These are phyloP conservation scores for Gryllus longicercus DNA, from an alignment of 2,888 invertebrate genomes.

Conservation along the genomic window DNA sequence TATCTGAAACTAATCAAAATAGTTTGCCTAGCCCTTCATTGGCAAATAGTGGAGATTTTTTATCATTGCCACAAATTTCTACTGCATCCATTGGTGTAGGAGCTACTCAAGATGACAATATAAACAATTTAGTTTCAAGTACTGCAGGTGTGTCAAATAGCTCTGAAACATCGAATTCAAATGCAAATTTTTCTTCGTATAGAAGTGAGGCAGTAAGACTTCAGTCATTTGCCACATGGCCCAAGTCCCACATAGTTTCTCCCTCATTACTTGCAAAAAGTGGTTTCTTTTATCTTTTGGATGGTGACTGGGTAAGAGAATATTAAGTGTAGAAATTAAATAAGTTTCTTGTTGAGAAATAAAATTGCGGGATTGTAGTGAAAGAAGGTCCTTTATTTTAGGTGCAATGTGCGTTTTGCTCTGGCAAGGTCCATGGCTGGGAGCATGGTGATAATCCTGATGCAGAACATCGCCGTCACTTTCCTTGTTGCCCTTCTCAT, in stretches of 20 bases:
- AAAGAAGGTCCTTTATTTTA: constrained; percentile 41
- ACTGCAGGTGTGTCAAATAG: constrained; percentile 20
- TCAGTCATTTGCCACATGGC: constrained; percentile 72
- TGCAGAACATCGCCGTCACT: constrained; percentile 62
- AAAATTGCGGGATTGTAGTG: constrained; percentile 32
- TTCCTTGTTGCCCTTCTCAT: constrained; percentile 58
- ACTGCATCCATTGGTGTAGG: constrained; percentile 40
- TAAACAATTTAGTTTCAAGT: background rate
- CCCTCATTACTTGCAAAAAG: constrained; percentile 73
- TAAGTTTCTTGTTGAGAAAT: background rate
- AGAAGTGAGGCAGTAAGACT: constrained; percentile 62
- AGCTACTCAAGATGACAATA: background rate
- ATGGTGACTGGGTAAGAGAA: constrained; percentile 56
- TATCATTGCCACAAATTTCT: constrained; percentile 38
- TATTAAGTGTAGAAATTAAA: background rate
- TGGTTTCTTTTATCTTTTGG: constrained; percentile 79
- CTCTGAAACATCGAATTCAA: constrained; percentile 41
- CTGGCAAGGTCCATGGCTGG: constrained; percentile 65
- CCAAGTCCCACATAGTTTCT: constrained; percentile 58
- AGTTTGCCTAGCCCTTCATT: constrained; percentile 34
- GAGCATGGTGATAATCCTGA: constrained; percentile 66
- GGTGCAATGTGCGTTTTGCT: constrained; percentile 80
- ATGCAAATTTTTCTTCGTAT: constrained; percentile 42
- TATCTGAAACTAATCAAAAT: constrained; percentile 31
- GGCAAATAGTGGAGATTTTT: constrained; percentile 11